phyloP scores from a whole-genome alignment of 1,140 invertebrate genomes.

The Arion vulgaris region DNA sequence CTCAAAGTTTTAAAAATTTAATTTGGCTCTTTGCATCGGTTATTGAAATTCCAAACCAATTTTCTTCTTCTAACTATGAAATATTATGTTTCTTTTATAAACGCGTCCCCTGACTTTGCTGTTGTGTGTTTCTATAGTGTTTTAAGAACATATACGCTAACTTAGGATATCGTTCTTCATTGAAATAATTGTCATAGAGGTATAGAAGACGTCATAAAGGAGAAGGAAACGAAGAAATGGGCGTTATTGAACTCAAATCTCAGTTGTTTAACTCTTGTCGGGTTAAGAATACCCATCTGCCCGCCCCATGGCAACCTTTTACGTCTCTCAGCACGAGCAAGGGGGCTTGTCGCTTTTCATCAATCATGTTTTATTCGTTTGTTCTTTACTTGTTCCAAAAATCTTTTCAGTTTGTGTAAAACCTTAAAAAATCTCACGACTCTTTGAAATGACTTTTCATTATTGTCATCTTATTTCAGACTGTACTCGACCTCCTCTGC shows the following conservation, averaged over 20 bases:
- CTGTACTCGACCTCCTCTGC: neutral
- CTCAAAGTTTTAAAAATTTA: too few species aligned
- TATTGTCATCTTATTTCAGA: neutral
- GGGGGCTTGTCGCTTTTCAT: conserved; percentile 9
- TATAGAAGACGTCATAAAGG: neutral
- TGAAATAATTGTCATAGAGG: neutral
- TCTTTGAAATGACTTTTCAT: conserved; percentile 8
- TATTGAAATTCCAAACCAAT: neutral
- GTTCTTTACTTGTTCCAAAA: neutral
- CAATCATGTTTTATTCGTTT: conserved; percentile 5
- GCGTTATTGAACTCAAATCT: neutral
- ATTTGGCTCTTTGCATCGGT: neutral
- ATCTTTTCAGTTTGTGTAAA: neutral
- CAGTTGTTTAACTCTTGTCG: neutral
- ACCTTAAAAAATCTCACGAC: neutral
- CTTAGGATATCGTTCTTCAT: neutral
- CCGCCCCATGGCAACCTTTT: neutral
- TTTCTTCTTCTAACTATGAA: neutral
- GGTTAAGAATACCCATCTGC: neutral
- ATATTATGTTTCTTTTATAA: neutral
- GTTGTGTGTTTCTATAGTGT: neutral
- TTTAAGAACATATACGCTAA: neutral
- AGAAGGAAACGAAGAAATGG: neutral
- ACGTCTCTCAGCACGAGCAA: neutral
- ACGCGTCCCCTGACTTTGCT: neutral